Conservation (phyloP, 2,797 vertebrate species). For the Alauda arvensis region DNA sequence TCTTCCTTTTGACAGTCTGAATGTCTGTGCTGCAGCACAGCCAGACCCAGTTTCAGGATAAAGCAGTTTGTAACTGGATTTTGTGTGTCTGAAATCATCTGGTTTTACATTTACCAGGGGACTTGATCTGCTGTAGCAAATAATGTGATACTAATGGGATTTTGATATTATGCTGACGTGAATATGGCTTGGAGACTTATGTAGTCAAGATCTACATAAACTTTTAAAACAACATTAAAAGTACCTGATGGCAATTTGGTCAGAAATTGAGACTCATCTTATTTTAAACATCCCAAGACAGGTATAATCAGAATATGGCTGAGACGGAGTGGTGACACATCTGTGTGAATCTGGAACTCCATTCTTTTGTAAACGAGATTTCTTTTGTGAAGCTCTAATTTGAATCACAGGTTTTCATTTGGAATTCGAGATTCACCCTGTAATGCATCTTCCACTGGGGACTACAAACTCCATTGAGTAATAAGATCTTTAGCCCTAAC, state of each 20-base stretch:
- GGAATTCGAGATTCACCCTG: not conserved
- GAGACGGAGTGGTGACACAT: not conserved
- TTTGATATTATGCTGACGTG: not conserved
- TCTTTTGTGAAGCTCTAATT: not conserved
- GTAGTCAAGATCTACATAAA: not conserved
- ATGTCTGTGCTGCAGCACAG: not conserved
- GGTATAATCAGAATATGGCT: not conserved
- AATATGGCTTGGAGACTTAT: not conserved
- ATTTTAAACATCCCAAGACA: not conserved
- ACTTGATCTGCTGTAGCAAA: not conserved
- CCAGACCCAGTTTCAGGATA: not conserved
- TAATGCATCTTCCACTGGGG: not conserved
- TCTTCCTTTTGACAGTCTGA: not conserved
- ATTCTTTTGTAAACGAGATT: not conserved
- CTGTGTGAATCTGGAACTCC: not conserved
- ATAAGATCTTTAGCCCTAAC: conserved; percentile 8
- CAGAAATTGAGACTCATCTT: not conserved
- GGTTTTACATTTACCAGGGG: not conserved
- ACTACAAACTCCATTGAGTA: not conserved
- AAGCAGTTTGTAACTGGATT: not conserved
- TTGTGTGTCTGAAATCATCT: not conserved
- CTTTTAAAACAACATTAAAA: not conserved
- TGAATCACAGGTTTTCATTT: not conserved
- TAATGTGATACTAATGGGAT: not conserved
- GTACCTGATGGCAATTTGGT: not conserved